Evolutionary conservation across 2,888 invertebrate species (phyloP).

Genomic region (Halocaridina rubra): DNA sequence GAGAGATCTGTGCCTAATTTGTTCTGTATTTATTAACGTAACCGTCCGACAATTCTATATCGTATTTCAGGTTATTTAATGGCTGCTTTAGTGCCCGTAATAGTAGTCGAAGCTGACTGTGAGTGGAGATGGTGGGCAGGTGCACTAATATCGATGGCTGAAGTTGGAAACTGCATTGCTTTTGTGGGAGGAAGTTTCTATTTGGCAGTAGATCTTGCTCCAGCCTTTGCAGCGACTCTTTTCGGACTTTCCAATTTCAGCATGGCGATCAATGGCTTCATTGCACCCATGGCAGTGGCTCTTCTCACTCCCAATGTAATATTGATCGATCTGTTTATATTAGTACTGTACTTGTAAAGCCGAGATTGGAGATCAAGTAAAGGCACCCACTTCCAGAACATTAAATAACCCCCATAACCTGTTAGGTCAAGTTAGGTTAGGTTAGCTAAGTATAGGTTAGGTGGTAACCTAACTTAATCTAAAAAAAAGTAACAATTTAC

Average conservation of each 20-base stretch:
- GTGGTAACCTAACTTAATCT: too few species aligned
- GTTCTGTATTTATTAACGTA: not conserved
- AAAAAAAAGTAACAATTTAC: too few species aligned
- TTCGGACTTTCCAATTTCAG: constrained; percentile 7
- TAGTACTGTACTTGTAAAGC: too few species aligned
- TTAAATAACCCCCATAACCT: too few species aligned
- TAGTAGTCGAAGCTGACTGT: constrained; percentile 68
- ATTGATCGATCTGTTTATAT: not conserved
- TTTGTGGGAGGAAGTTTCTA: constrained; percentile 71
- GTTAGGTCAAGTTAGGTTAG: too few species aligned
- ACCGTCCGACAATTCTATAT: not conserved
- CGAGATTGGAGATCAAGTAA: too few species aligned
- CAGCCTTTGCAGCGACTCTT: constrained; percentile 70
- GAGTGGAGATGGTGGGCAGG: constrained; percentile 67
- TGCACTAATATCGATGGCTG: constrained; percentile 67
- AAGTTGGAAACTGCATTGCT: constrained; percentile 68
- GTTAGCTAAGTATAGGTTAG: too few species aligned
- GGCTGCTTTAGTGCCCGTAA: constrained; percentile 66
- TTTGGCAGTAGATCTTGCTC: constrained; percentile 70
- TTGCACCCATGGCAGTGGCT: constrained; percentile 69
- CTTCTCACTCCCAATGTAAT: constrained; percentile 68
- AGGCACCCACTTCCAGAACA: too few species aligned
- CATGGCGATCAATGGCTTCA: constrained; percentile 70
- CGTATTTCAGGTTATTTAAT: constrained; percentile 65
- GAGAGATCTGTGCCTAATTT: not conserved